Conservation (phyloP, 92 coral and sea anemone genomes). For the Umimayanthus kanabou region DNA sequence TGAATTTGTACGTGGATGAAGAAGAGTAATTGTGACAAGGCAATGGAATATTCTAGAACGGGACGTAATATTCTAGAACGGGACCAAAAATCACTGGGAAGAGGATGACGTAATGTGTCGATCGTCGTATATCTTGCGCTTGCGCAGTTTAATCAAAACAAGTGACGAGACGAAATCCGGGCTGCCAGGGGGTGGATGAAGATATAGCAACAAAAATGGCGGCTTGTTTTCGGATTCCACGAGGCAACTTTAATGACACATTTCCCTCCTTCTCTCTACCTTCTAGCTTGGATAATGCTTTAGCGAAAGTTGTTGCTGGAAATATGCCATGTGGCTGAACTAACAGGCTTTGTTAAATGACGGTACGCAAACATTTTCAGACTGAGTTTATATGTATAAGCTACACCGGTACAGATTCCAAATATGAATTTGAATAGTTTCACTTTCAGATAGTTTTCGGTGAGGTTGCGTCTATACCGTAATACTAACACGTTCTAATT, state of each 20-base stretch:
- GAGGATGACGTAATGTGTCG: conserved; percentile 19
- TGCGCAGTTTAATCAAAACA: conserved; percentile 17
- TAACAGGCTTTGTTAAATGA: not conserved
- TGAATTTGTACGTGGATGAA: too few relatives aligned
- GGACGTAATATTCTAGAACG: not conserved
- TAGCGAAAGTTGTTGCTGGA: not conserved
- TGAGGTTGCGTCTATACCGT: too few relatives aligned
- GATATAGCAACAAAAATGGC: not conserved
- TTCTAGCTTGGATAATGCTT: not conserved
- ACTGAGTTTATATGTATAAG: not conserved
- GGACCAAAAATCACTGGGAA: too few relatives aligned
- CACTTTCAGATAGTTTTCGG: too few relatives aligned
- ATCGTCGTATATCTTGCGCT: not conserved
- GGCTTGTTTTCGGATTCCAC: not conserved
- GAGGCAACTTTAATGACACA: not conserved
- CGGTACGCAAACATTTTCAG: not conserved
- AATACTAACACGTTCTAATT: too few relatives aligned
- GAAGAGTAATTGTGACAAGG: not conserved
- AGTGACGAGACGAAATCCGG: not conserved
- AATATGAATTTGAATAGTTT: too few relatives aligned
- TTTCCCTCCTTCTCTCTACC: not conserved
- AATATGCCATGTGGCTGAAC: not conserved
- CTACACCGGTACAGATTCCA: too few relatives aligned
- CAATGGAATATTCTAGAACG: not conserved
- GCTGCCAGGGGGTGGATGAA: not conserved